These are phyloP conservation scores for Latrodectus geometricus DNA, from an alignment of 1,140 invertebrate species.

Conservation along the genomic window DNA sequence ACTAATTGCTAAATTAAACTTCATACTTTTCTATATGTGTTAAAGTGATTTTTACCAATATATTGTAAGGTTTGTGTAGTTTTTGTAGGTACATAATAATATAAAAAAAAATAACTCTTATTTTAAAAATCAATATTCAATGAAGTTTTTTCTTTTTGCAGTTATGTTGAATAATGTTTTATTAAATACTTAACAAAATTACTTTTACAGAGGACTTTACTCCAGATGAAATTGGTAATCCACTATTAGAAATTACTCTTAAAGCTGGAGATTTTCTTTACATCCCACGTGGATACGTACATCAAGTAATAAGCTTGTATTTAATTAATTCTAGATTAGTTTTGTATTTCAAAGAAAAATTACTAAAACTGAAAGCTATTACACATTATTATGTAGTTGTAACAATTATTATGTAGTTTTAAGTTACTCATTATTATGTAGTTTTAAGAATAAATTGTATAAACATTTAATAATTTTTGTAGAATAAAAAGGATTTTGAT, in stretches of 20 bases:
- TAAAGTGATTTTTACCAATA: too few relatives aligned
- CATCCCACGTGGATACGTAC: slow-evolving; percentile 89
- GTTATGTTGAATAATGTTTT: not conserved
- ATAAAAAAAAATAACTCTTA: too few relatives aligned
- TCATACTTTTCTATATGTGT: too few relatives aligned
- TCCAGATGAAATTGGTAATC: slow-evolving; percentile 79
- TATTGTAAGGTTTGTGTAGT: too few relatives aligned
- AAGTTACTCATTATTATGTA: slow-evolving; percentile 1
- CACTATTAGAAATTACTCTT: slow-evolving; percentile 84
- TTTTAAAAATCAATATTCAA: not conserved
- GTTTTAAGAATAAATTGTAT: not conserved
- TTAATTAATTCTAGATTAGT: not conserved
- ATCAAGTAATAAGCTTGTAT: slow-evolving; percentile 73
- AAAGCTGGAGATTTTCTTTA: slow-evolving; percentile 92
- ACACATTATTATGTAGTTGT: not conserved
- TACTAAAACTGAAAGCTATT: not conserved
- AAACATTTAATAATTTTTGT: not conserved
- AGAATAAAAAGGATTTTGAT: not conserved
- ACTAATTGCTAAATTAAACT: too few relatives aligned
- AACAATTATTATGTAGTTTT: too few relatives aligned
- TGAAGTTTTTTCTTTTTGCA: not conserved
- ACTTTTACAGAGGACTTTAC: slow-evolving; percentile 76
- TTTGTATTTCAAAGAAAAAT: not conserved
- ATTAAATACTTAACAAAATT: not conserved
- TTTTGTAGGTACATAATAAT: too few relatives aligned